These are phyloP conservation scores for Polypterus senegalus DNA, from an alignment of 2,113 vertebrate species.

Conservation along the genomic window DNA sequence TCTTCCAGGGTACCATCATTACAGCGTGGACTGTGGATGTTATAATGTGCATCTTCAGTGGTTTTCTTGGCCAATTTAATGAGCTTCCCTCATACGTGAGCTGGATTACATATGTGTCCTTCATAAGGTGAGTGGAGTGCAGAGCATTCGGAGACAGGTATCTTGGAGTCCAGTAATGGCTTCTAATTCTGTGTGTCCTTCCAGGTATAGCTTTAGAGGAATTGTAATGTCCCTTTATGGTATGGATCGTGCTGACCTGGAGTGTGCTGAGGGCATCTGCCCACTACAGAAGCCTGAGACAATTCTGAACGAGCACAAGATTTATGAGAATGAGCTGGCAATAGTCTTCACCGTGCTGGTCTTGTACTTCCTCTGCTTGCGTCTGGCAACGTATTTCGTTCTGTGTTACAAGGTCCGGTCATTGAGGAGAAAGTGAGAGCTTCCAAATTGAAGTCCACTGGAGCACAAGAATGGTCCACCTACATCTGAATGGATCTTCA, in stretches of 20 bases:
- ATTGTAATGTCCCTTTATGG: constrained; percentile 63
- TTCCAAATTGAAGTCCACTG: no score
- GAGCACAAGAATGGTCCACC: no score
- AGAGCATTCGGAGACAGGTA: constrained; percentile 39
- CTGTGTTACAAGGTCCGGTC: constrained; percentile 63
- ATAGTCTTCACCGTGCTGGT: constrained; percentile 62
- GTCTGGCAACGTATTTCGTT: constrained; percentile 59
- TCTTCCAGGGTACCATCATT: no score
- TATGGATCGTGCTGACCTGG: constrained; percentile 52
- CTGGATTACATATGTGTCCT: no score
- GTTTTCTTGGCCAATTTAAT: no score
- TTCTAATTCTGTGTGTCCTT: accelerated
- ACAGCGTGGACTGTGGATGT: no score
- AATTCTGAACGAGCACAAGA: constrained; percentile 50
- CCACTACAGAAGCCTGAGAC: constrained; percentile 51
- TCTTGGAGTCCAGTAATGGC: not conserved
- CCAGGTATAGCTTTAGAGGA: constrained; percentile 61
- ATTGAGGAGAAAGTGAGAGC: constrained; percentile 41
- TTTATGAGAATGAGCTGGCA: constrained; percentile 62
- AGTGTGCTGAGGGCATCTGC: constrained; percentile 45
- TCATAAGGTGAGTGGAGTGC: no score
- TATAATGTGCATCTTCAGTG: no score
- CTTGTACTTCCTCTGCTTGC: constrained; percentile 53
- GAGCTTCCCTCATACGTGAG: no score
- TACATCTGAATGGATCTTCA: no score